Evolutionary conservation across 2,888 invertebrate species (phyloP), one percentile per base, ranked within the genome.

Genomic region (Drosophila hamatofila): DNA sequence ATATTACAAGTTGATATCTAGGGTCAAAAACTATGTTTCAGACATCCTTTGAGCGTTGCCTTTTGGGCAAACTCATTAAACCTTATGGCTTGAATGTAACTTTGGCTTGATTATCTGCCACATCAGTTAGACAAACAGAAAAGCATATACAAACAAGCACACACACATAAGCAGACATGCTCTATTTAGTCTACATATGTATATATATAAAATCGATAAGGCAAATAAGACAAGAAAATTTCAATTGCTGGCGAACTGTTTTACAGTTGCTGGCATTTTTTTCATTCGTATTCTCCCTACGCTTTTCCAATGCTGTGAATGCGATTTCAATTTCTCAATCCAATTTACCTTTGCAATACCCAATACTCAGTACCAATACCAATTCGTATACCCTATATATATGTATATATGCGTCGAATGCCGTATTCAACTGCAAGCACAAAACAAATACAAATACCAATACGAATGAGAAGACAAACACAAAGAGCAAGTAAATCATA

Each of bases 281-380:
- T 33, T 59, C 25, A 54, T 62, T 62, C 44, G 49, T 44, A 62
- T 21, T 56, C 55, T 44, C 30, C 30, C 16, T 33, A 27, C 60
- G 44, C 70, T 59, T 65, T 63, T 44, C 65, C 52, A 44, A 46
- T 30, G 81, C 78, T 76, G 25, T 46, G 74, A 89, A 88, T 84
- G 84, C 89, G 84, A 84, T 89, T 84, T 85, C 84, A 89, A 89
- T 84, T 84, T 82, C 85, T 84, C 84, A 84, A 84, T 84, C 84
- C 84, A 84, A 84, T 84, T 89, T 89, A 84, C 84, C 88, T 89
- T 82, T 67, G 84, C 89, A 78, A 83, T 72, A 70, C 51, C 62
- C 57, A 37, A 23, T 41, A 21, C 55, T 37, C 41, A 35, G 30
- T 49, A 42, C 58, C 39, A 54, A 49, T 41, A 60, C 48, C 41